Evolutionary conservation across 2,797 vertebrate genomes (phyloP).

Genomic region (Chelidonichthys spinosus): DNA sequence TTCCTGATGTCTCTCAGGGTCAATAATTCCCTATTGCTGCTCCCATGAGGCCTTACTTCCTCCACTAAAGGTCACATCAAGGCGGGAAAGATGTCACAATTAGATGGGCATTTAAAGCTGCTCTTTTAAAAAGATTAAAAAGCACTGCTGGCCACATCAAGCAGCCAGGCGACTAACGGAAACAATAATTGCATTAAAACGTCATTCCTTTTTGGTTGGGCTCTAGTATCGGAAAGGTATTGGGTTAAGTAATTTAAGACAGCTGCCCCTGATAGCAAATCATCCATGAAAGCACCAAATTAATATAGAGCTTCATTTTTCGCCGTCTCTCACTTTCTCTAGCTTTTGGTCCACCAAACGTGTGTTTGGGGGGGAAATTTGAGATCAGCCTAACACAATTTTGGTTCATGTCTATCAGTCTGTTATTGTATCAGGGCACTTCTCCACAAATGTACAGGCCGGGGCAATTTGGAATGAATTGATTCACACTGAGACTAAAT

Average conservation of each 20-base stretch:
- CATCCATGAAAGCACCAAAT: conserved; percentile 94
- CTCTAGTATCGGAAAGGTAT: conserved; percentile 88
- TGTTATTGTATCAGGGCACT: conserved; percentile 99
- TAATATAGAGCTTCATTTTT: conserved; percentile 99
- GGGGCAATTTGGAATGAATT: conserved; percentile 98
- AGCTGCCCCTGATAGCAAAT: conserved; percentile 91
- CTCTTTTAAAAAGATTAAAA: conserved; percentile 86
- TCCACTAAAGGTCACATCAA: conserved; percentile 83
- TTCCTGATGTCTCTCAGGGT: conserved; percentile 75
- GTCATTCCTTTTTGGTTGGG: conserved; percentile 81
- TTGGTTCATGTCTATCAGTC: conserved; percentile 96
- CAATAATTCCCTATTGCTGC: conserved; percentile 74
- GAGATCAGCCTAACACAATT: conserved; percentile 96
- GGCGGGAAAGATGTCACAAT: conserved; percentile 84
- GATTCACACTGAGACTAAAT: conserved; percentile 92
- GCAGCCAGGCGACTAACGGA: conserved; percentile 80
- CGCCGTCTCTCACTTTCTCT: conserved; percentile 72
- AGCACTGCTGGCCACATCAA: conserved; percentile 78
- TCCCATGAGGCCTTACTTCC: conserved; percentile 77
- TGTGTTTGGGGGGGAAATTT: conserved; percentile 95
- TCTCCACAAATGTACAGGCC: conserved; percentile 97
- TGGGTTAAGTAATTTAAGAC: conserved; percentile 92
- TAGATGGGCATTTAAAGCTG: conserved; percentile 84
- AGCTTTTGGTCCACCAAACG: conserved; percentile 84
- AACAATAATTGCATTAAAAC: conserved; percentile 90